phyloP scores from a whole-genome alignment of 2,113 vertebrate species.

The Indicator indicator region DNA sequence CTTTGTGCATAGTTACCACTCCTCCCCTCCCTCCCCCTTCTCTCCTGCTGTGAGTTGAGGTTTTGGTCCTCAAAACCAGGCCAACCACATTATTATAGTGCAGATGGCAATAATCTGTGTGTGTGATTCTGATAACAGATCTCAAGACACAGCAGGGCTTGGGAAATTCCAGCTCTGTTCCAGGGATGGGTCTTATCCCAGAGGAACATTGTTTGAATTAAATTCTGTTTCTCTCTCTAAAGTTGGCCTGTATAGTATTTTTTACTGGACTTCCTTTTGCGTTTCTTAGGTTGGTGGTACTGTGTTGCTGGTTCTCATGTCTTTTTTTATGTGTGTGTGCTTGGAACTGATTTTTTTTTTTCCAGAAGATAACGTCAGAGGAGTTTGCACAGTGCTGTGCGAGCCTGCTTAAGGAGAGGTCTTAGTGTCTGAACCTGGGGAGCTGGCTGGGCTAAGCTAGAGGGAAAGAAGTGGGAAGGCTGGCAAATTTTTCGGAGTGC shows the following conservation, averaged over 20 bases:
- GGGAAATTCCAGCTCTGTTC: background rate
- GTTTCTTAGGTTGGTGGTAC: background rate
- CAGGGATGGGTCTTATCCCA: background rate
- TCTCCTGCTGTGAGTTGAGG: background rate
- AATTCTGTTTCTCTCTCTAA: background rate
- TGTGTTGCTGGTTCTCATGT: background rate
- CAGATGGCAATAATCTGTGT: constrained; percentile 12
- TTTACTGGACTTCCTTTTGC: background rate
- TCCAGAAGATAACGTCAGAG: background rate
- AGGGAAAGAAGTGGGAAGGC: background rate
- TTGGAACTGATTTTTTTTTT: background rate
- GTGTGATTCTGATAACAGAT: background rate
- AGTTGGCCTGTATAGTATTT: background rate
- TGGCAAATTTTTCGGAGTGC: background rate
- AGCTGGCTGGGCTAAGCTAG: background rate
- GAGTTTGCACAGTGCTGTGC: background rate
- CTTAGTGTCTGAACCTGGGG: background rate
- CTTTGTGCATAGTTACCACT: background rate
- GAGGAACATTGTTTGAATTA: background rate
- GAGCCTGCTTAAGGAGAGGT: background rate
- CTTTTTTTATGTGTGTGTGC: background rate
- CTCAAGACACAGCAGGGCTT: background rate
- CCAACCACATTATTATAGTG: background rate
- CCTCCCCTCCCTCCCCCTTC: background rate
- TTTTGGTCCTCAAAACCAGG: constrained; percentile 10